Percentiles rank a stretch among this genome's conserved stretches.
phyloP scores from a whole-genome alignment of 2,888 invertebrate species.

The Tinea pellionella region DNA sequence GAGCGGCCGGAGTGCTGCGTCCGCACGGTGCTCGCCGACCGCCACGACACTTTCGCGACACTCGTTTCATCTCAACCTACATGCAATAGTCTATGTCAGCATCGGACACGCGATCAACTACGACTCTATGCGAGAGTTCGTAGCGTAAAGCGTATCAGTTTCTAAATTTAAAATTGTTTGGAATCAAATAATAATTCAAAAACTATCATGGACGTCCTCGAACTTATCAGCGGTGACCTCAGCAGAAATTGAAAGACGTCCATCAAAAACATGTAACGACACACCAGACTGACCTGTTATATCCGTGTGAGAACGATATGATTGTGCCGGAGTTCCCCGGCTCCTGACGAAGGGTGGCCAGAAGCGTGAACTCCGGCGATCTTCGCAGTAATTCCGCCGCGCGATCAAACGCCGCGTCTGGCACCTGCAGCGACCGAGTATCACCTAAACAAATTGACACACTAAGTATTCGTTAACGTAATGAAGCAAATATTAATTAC shows the following conservation, averaged over 20 bases:
- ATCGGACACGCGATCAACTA: neutral
- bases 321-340: conserved; percentile 86
- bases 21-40: conserved; percentile 7
- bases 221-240: neutral
- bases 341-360: conserved; percentile 82
- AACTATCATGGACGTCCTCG: neutral
- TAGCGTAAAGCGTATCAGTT: neutral
- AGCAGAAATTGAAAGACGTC: neutral
- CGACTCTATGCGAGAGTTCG: neutral
- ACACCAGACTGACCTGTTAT: conserved; percentile 72
- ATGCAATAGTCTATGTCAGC: neutral
- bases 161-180: neutral
- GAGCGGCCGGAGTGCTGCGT: conserved; percentile 24
- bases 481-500: conserved; percentile 16
- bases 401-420: conserved; percentile 74
- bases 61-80: neutral
- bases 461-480: no score
- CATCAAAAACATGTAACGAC: neutral
- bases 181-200: neutral
- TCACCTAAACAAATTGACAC: conserved; percentile 66
- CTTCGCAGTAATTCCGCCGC: conserved; percentile 76
- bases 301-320: conserved; percentile 84
- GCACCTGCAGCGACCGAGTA: conserved; percentile 78
- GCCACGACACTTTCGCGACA: conserved; percentile 16
- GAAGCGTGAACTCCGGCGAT: conserved; percentile 84